Conservation (phyloP, 37 sponge, comb jelly and placozoan genomes). For the Tethya wilhelma region DNA sequence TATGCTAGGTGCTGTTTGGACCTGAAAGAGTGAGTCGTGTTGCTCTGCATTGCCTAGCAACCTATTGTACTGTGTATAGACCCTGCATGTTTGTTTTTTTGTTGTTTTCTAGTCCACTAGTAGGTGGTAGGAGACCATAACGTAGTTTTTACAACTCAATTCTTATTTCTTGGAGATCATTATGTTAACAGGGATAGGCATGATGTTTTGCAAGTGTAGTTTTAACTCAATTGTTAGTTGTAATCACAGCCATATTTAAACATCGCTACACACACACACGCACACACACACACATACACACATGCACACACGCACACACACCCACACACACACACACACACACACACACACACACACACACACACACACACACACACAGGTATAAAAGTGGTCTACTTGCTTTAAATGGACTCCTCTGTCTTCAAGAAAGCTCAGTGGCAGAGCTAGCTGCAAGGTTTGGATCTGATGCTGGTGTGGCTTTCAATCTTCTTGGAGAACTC, state of each 20-base stretch:
- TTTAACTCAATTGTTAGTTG: no score
- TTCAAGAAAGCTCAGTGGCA: constrained; percentile 5
- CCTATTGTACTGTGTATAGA: no score
- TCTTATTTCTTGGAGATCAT: no score
- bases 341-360: constrained; percentile 40
- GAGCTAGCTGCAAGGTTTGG: constrained; percentile 32
- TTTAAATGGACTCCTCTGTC: constrained; percentile 5
- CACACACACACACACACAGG: constrained; percentile 49
- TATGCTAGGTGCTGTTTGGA: constrained; percentile 85
- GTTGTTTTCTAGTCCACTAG: no score
- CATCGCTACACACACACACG: constrained; percentile 31
- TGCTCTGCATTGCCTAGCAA: no score
- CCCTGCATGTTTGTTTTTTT: no score
- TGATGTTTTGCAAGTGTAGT: no score
- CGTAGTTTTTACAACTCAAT: no score
- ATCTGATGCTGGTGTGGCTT: constrained; percentile 65
- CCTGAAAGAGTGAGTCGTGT: constrained; percentile 65
- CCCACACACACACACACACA: constrained; percentile 34
- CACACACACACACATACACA: constrained; percentile 42
- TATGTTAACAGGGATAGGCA: no score
- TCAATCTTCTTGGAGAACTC: constrained; percentile 69
- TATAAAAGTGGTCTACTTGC: constrained; percentile 36
- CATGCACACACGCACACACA: constrained; percentile 38
- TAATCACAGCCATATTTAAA: no score
- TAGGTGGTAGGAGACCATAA: no score